Evolutionary conservation across 2,797 vertebrate genomes (phyloP), one percentile per base, ranked within the genome.

Genomic region (Silurus lanzhouensis): DNA sequence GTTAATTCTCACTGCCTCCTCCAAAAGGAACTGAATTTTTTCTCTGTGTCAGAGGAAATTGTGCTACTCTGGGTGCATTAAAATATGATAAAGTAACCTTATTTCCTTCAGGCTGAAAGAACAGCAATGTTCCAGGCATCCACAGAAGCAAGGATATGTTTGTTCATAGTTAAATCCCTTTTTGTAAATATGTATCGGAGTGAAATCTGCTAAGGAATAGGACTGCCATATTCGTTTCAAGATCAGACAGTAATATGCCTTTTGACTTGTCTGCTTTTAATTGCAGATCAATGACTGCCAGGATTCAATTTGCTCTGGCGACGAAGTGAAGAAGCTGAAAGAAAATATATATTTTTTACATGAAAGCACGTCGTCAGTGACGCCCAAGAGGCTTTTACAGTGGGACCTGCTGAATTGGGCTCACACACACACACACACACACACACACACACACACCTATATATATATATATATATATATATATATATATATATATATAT

Each of bases 311-410:
- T 90, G 83, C 79, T 89, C 48, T 63, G 85, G 91, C 84, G 90
- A 84, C 82, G 85, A 31, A 84, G 84, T 88, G 85, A 87, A 90
- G 85, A 88, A 86, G 48, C 87, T 87, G 89, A 78, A 89, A 89
- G 91, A 93, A 83, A 94, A 93, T 93, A 90, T 91, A 93, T 93
- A 92, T 90, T 90, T n/a, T n/a, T 74, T 68, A 52, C 9, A 0
- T 12, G 17, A 27, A 75, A 75, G 46, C 19, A 52, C 52, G 17
- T 81, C 8, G 10, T 58, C 20, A 0, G 14, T 60, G 55, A 70
- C 71, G 76, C 7, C 85, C 52, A 31, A 20, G 3, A 20, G 60
- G 7, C 31, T 80, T 83, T 86, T 72, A 83, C 52, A 66, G 66
- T 64, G 44, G n/a, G 4, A 25, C 67, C 67, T 79, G 57, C 66